Evolutionary conservation across 2,797 vertebrate species (phyloP), one percentile per base, ranked within the genome.

Genomic region (Gymnoscopelus microlampas): DNA sequence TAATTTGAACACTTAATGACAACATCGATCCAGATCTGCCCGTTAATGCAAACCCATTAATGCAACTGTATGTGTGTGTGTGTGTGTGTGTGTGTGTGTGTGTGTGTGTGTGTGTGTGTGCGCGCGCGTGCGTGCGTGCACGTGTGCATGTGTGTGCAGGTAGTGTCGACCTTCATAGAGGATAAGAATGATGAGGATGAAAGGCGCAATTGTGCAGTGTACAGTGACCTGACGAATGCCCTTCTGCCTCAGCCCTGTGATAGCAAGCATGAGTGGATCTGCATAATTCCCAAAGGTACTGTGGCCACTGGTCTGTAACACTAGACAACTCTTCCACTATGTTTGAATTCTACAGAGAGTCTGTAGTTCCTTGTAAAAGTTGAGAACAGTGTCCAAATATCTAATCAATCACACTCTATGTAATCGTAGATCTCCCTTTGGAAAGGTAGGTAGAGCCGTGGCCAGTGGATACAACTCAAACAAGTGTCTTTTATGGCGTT

Each of bases 241-340:
- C 68, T 99, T 69, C 85, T 89, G 29, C 93, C 96, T 0, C 93
- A 91, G 19, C 89, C 89, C 15, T 99, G 98, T 75, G 92, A 88
- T 60, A 83, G 90, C 83, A 95, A 94, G 76, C 95, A 91, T 0
- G 97, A 98, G 90, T 99, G 98, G 98, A 95, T 99, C 88, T 99
- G 97, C 91, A 96, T 97, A 87, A 87, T 98, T 70, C 86, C 92
- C 68, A 94, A 94, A 97, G 96, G 98, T 98, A 23, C 54, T 12
- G 3, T 73, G 66, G 3, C 4, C 8, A 15, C 49, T 39, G 2
- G 7, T 39, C 35, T 19, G 0, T 23, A 6, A 19, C n/a, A 3
- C 39, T 44, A 8, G 39, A 44, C 39, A 44, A 44, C 7, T 44
- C 39, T 44, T 9, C 8, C 35, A 39, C 5, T 39, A 39, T 35